A percentile compares a stretch with the other conserved stretches of the same genome.
These are phyloP conservation scores for Macrotis lagotis DNA, from an alignment of 2,113 vertebrate species.

Conservation along the genomic window DNA sequence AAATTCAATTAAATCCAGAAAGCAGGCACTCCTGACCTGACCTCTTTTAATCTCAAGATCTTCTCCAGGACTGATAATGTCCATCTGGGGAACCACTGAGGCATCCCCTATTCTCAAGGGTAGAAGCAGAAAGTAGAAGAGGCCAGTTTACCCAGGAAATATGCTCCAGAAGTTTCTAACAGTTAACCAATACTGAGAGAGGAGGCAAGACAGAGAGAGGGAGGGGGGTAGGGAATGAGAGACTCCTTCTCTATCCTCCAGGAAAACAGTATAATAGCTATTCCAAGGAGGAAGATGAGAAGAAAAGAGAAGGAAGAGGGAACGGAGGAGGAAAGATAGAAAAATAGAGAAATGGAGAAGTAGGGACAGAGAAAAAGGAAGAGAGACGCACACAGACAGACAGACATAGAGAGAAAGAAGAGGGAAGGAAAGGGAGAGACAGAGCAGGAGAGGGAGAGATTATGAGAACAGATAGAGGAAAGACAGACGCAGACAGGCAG, in stretches of 20 bases:
- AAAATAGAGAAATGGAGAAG: too few relatives aligned
- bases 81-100: not conserved
- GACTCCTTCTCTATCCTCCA: not conserved
- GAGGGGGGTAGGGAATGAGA: not conserved
- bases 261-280: not conserved
- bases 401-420: not conserved
- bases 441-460: not conserved
- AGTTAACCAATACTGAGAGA: not conserved
- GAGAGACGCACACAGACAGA: not conserved
- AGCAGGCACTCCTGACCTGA: too few relatives aligned
- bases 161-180: not conserved
- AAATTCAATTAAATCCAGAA: not conserved
- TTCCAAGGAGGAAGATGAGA: not conserved
- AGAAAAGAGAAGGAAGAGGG: too few relatives aligned
- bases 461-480: not conserved
- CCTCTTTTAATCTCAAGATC: not conserved
- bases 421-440: not conserved
- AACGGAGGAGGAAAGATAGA: not conserved
- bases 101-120: not conserved
- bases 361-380: not conserved
- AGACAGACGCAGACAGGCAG: rapidly evolving
- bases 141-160: not conserved
- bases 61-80: not conserved
- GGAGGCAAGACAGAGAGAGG: not conserved
- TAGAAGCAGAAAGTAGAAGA: not conserved